These are phyloP conservation scores for Rutpela maculata DNA, from an alignment of 2,888 invertebrate genomes.

Conservation along the genomic window DNA sequence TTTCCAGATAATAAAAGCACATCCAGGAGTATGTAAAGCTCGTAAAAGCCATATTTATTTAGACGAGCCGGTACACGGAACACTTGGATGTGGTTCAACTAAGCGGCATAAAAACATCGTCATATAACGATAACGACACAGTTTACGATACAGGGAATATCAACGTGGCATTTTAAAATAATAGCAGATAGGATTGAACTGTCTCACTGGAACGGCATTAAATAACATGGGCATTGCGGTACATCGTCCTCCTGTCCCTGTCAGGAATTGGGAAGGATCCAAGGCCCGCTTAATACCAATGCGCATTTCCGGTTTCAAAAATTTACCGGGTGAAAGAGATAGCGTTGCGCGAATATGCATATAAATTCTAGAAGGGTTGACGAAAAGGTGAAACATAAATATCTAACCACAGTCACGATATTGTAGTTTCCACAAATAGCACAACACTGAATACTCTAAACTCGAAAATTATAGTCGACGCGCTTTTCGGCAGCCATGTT, in stretches of 20 bases:
- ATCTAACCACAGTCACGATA: too few relatives aligned
- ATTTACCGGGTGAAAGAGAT: not conserved
- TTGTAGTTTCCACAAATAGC: too few relatives aligned
- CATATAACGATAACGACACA: not conserved
- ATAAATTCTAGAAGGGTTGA: too few relatives aligned
- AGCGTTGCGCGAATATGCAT: not conserved
- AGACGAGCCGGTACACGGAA: not conserved
- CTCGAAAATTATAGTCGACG: too few relatives aligned
- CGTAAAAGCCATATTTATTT: not conserved
- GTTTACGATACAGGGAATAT: constrained; percentile 8
- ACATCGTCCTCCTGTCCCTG: not conserved
- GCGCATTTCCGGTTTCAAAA: not conserved
- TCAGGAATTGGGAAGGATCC: not conserved
- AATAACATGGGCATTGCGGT: not conserved
- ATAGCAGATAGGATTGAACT: not conserved
- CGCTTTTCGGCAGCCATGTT: too few relatives aligned
- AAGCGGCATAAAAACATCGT: constrained; percentile 8
- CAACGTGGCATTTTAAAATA: constrained; percentile 7
- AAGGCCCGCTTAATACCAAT: not conserved
- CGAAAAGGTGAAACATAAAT: too few relatives aligned
- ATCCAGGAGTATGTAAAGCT: not conserved
- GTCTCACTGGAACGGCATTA: not conserved
- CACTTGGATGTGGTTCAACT: constrained; percentile 6
- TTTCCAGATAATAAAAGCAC: not conserved
- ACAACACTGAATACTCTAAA: too few relatives aligned